phyloP scores from a whole-genome alignment of 2,888 invertebrate species.

The Drosophila flavopinicola region DNA sequence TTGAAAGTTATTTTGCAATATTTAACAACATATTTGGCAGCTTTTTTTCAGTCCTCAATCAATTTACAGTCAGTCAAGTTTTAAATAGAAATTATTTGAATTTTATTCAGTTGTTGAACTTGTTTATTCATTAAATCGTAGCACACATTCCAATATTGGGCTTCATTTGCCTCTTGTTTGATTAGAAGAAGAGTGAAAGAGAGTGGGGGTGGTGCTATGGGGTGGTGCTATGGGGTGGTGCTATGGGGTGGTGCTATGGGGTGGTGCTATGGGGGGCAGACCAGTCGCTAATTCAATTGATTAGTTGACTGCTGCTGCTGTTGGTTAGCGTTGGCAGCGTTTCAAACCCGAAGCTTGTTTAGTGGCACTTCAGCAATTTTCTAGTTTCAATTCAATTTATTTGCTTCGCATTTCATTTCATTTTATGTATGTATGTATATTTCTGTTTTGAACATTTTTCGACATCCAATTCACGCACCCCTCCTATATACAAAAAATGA shows the following conservation, averaged over 20 bases:
- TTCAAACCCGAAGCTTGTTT: slow-evolving; percentile 10
- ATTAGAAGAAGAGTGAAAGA: slow-evolving; percentile 30
- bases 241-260: too few species aligned
- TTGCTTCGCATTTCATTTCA: slow-evolving; percentile 12
- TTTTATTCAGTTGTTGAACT: slow-evolving; percentile 14
- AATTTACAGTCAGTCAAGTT: neutral
- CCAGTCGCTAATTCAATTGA: slow-evolving; percentile 70
- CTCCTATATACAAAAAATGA: neutral
- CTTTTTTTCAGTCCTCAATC: too few species aligned
- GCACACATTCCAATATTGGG: slow-evolving; percentile 26
- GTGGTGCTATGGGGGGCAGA: slow-evolving; percentile 8
- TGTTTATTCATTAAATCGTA: slow-evolving; percentile 2
- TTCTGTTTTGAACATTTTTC: slow-evolving; percentile 5
- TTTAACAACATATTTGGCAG: too few species aligned
- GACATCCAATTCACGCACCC: neutral
- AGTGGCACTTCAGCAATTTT: slow-evolving; percentile 45
- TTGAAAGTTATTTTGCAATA: too few species aligned
- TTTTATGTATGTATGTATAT: slow-evolving; percentile 10
- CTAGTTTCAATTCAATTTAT: slow-evolving; percentile 57
- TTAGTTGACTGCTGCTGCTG: slow-evolving; percentile 48
- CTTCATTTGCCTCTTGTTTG: slow-evolving; percentile 53
- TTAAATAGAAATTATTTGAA: slow-evolving; percentile 7
- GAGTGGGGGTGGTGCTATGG: too few species aligned
- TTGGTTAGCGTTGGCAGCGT: slow-evolving; percentile 2
- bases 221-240: too few species aligned